These are phyloP conservation scores for Oriolus oriolus DNA, from an alignment of 2,113 vertebrate species.

Conservation along the genomic window DNA sequence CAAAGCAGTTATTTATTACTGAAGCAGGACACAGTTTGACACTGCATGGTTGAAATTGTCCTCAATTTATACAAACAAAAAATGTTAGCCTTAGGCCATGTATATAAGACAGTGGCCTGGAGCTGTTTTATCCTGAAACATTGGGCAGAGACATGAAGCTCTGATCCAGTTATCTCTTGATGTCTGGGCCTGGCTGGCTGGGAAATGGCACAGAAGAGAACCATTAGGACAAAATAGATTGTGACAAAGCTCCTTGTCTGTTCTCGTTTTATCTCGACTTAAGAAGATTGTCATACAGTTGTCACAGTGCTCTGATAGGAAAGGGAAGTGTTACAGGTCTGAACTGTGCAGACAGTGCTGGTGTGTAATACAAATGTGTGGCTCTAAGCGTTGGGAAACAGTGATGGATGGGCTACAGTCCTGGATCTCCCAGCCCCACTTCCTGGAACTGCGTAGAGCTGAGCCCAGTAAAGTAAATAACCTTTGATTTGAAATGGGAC, in stretches of 20 bases:
- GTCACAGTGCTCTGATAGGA: neutral
- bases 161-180: neutral
- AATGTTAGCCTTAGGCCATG: neutral
- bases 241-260: neutral
- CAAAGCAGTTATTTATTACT: neutral
- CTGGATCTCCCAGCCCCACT: neutral
- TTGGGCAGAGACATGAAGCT: neutral
- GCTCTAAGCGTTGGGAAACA: neutral
- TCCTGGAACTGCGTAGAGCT: neutral
- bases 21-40: neutral
- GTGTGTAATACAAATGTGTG: neutral
- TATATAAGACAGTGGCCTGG: neutral
- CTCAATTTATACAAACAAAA: neutral
- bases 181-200: neutral
- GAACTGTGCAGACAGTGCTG: neutral
- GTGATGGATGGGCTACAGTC: neutral
- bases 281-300: neutral
- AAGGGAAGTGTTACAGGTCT: neutral
- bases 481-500: neutral
- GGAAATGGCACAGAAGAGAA: neutral
- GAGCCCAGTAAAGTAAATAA: slow-evolving; percentile 35
- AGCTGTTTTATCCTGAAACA: neutral
- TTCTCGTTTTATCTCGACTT: slow-evolving; percentile 2
- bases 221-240: neutral
- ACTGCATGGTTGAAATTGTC: neutral